Base-by-base conservation (phyloP, 2,797 vertebrate genomes). In the Gadopsis marmoratus region DNA sequence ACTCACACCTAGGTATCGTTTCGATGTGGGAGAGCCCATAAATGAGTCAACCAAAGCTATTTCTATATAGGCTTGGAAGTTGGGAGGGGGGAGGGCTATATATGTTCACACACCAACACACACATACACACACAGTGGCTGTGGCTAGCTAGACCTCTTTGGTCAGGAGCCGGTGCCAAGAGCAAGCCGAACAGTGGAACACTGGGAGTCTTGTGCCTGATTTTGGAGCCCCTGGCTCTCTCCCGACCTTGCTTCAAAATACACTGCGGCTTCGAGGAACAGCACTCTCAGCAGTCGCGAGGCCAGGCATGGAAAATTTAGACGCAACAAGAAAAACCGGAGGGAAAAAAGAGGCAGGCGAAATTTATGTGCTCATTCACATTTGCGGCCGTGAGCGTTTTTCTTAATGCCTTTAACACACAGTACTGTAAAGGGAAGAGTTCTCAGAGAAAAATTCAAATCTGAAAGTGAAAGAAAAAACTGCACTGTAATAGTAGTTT, bases 231-330 rank as follows among this genome's bases (percentile, higher is more conserved):
- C 85, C 90, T 91, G 91, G 93, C 91, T 93, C 92, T 92, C 87
- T 89, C 88, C 89, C 94, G 90, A 94, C 91, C 94, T 95, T 88
- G 94, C 92, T 95, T 95, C 91, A 95, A 95, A 95, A 96, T 95
- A 95, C 94, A 95, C 94, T 95, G 94, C 51, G 93, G 95, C 94
- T 95, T 95, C 88, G 73, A 91, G 92, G 94, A 96, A 95, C 93
- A 94, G 95, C 93, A 93, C 93, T 94, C 95, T 96, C 95, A 96
- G 95, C 95, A 96, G 91, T 92, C 82, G 93, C 92, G 92, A 94
- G 88, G 88, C 86, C 90, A 93, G 89, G 85, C 92, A 92, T 92
- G 95, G 95, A 96, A 96, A 96, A 95, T 94, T 92, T 93, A 94
- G 91, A 93, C 72, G 82, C 92, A 93, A 92, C 88, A 92, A 91